A percentile compares a stretch with the other conserved stretches of the same genome.
These are phyloP conservation scores for Beaufortia kweichowensis DNA, from an alignment of 2,113 vertebrate species.

Conservation along the genomic window DNA sequence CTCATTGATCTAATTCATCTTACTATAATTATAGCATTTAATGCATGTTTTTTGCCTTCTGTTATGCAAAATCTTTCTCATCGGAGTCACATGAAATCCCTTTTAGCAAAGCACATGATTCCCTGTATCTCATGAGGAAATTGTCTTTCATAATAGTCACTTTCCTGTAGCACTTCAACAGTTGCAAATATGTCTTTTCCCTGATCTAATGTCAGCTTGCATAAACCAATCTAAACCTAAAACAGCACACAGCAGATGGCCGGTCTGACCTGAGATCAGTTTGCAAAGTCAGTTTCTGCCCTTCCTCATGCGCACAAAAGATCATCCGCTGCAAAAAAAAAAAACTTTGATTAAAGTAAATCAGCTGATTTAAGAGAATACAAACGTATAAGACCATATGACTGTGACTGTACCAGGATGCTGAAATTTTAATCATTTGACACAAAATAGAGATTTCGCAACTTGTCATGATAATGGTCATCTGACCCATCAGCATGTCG, in stretches of 20 bases:
- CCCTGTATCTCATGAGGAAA: conserved; percentile 41
- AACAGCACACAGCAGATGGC: not conserved
- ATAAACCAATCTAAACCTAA: not conserved
- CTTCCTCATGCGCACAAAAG: not conserved
- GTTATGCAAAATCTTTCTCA: not conserved
- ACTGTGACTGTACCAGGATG: not conserved
- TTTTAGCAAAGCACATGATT: conserved; percentile 25
- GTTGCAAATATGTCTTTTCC: not conserved
- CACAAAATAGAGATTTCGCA: not conserved
- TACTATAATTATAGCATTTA: not conserved
- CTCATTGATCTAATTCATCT: not conserved
- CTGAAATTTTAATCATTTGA: not conserved
- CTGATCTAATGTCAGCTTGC: conserved; percentile 1
- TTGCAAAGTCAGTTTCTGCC: not conserved
- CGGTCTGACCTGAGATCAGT: not conserved
- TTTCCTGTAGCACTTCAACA: conserved; percentile 17
- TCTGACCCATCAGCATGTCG: not conserved
- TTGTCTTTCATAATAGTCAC: conserved; percentile 14
- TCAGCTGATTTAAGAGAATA: not conserved
- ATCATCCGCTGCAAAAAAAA: not conserved
- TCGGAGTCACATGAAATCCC: conserved; percentile 12
- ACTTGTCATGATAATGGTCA: not conserved
- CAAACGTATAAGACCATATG: not conserved
- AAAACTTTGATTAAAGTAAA: not conserved
- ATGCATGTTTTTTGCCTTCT: not conserved